These are phyloP conservation scores for Pelodiscus sinensis DNA, from an alignment of 2,113 vertebrate species.

Conservation along the genomic window DNA sequence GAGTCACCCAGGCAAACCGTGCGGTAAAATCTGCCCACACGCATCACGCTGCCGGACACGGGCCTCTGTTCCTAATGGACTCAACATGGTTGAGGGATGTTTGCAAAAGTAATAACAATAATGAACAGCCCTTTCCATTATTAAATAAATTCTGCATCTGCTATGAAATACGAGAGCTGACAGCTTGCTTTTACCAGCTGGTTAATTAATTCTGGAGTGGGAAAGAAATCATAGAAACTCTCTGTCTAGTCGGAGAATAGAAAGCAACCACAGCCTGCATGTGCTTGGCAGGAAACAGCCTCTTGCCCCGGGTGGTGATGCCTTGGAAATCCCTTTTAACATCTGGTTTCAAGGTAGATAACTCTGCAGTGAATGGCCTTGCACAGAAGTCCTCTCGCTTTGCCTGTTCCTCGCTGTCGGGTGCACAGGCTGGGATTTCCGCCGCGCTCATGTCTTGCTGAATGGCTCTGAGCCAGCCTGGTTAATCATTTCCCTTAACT, in stretches of 20 bases:
- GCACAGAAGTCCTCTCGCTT: neutral
- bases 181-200: neutral
- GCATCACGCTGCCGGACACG: neutral
- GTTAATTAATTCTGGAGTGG: neutral
- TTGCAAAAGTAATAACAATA: neutral
- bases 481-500: slow-evolving; percentile 18
- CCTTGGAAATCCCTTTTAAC: neutral
- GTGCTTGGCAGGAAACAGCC: neutral
- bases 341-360: neutral
- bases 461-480: neutral
- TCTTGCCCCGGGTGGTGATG: neutral
- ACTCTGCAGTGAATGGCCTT: neutral
- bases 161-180: neutral
- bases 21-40: neutral
- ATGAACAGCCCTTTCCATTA: too few relatives aligned
- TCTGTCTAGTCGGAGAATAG: neutral
- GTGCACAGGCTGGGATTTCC: neutral
- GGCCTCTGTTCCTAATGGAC: neutral
- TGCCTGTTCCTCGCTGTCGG: neutral
- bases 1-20: neutral
- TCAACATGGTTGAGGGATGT: neutral
- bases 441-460: neutral
- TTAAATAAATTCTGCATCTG: neutral
- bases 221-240: neutral
- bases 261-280: rapidly evolving